Evolutionary conservation across 2,888 invertebrate species (phyloP).

Genomic region (Leptinotarsa rubiginosa): DNA sequence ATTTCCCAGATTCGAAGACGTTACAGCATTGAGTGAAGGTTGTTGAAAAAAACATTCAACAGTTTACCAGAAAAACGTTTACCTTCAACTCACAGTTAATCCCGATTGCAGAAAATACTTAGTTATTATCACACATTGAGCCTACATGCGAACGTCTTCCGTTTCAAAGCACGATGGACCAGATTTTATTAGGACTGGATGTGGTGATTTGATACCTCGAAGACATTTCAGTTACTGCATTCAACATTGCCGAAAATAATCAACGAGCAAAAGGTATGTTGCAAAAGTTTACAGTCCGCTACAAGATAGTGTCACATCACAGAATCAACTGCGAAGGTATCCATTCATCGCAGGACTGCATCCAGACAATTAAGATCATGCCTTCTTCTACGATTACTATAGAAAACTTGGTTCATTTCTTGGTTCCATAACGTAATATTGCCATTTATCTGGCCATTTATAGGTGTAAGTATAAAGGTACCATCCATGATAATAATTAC

Average conservation of each 20-base stretch:
- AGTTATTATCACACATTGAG: constrained; percentile 24
- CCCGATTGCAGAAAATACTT: constrained; percentile 26
- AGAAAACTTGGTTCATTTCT: constrained; percentile 39
- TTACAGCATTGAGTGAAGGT: constrained; percentile 4
- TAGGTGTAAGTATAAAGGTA: constrained; percentile 33
- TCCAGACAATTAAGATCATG: constrained; percentile 29
- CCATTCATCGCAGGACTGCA: background rate
- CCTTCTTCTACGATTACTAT: constrained; percentile 32
- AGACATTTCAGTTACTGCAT: constrained; percentile 22
- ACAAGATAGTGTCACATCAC: background rate
- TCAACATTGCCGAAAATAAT: constrained; percentile 5
- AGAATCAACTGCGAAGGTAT: background rate
- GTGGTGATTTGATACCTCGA: constrained; percentile 21
- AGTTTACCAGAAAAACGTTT: constrained; percentile 13
- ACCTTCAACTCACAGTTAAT: constrained; percentile 28
- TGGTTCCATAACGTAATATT: constrained; percentile 36
- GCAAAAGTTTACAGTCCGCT: constrained; percentile 17
- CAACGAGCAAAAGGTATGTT: background rate
- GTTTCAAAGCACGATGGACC: constrained; percentile 39
- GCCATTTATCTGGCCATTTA: constrained; percentile 35
- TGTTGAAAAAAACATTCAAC: background rate
- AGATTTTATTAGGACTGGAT: constrained; percentile 33
- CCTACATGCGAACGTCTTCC: constrained; percentile 38
- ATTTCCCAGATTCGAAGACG: constrained; percentile 38
- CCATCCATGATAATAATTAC: constrained; percentile 14